These are phyloP conservation scores for Gobiocypris rarus DNA, from an alignment of 2,113 vertebrate genomes.

Conservation along the genomic window DNA sequence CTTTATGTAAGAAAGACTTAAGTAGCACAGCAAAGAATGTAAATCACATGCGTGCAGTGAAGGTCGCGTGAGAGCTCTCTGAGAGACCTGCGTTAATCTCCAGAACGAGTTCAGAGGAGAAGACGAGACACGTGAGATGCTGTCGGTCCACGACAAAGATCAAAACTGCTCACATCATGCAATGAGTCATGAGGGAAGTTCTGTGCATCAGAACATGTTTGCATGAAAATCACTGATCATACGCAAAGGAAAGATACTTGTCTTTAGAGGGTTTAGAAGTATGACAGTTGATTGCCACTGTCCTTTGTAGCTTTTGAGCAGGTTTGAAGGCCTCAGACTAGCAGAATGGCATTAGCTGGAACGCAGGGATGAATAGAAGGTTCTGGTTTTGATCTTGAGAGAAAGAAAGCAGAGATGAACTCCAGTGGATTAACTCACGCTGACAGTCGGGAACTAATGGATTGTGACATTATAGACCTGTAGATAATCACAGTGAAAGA, in stretches of 20 bases:
- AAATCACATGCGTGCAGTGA: neutral
- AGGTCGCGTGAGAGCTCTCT: neutral
- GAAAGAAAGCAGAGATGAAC: constrained; percentile 67
- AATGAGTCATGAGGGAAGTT: no score
- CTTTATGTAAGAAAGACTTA: neutral
- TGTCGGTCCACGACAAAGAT: neutral
- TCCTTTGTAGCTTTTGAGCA: constrained; percentile 64
- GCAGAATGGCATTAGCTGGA: neutral
- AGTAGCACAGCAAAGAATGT: neutral
- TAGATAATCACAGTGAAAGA: constrained; percentile 75
- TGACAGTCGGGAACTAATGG: constrained; percentile 74
- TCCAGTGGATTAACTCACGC: constrained; percentile 70
- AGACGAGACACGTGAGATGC: neutral
- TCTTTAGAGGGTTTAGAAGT: constrained; percentile 65
- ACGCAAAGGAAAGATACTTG: neutral
- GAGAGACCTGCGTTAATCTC: neutral
- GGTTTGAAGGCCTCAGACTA: constrained; percentile 64
- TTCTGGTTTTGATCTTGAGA: constrained; percentile 59
- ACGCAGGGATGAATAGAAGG: constrained; percentile 62
- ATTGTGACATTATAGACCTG: constrained; percentile 76
- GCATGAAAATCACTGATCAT: neutral
- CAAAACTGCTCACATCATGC: neutral
- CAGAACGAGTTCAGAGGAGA: neutral
- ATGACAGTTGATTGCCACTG: constrained; percentile 50
- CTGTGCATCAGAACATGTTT: neutral